phyloP scores from a whole-genome alignment of 2,888 invertebrate genomes.

The Rosalia funebris region DNA sequence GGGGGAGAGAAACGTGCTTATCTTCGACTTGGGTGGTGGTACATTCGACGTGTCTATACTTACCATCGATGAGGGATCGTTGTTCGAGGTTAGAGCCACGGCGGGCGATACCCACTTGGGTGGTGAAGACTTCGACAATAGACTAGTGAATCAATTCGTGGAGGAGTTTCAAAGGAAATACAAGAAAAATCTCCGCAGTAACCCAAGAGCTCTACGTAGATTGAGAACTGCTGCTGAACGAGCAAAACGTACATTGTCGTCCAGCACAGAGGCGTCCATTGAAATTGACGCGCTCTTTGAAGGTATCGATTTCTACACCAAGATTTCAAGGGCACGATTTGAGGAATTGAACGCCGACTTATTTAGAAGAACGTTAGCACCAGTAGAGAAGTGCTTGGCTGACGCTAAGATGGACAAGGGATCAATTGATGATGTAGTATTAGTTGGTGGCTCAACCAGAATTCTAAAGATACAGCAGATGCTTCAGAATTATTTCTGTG shows the following conservation, averaged over 20 bases:
- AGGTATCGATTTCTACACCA: constrained; percentile 77
- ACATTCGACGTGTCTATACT: constrained; percentile 87
- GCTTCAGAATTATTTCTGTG: not conserved
- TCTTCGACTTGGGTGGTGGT: constrained; percentile 72
- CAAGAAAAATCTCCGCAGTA: constrained; percentile 72
- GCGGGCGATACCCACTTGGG: constrained; percentile 87
- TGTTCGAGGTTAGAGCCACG: constrained; percentile 85
- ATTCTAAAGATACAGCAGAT: not conserved
- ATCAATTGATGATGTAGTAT: not conserved
- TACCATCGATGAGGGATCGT: constrained; percentile 82
- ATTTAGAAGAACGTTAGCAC: constrained; percentile 61
- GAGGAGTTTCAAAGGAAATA: constrained; percentile 78
- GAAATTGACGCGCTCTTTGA: constrained; percentile 81
- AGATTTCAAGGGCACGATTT: constrained; percentile 77
- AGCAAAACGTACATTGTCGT: constrained; percentile 62
- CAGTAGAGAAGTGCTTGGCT: not conserved
- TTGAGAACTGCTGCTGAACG: not conserved
- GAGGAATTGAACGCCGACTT: constrained; percentile 79
- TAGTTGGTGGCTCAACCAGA: not conserved
- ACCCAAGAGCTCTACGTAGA: not conserved
- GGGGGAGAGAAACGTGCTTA: constrained; percentile 66
- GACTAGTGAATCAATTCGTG: constrained; percentile 67
- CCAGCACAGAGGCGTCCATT: constrained; percentile 78
- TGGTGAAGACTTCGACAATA: constrained; percentile 74
- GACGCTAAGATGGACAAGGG: not conserved